Evolutionary conservation across 2,113 vertebrate genomes (phyloP).

Genomic region (Sylvilagus bachmani): DNA sequence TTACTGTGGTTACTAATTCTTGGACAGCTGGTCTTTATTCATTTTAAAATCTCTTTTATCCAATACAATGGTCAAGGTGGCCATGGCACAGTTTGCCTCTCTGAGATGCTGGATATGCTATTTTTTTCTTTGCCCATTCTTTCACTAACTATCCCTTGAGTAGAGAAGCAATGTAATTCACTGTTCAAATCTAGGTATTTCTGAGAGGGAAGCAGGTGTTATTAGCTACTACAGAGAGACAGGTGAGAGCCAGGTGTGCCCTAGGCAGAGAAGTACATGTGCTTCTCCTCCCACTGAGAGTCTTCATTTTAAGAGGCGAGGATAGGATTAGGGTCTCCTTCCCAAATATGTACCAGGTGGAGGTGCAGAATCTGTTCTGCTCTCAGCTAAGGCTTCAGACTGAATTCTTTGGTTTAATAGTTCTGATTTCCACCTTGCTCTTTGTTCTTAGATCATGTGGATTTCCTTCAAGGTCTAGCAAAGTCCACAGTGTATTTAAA

Average conservation of each 20-base stretch:
- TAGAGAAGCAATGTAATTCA: neutral
- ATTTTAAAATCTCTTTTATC: conserved; percentile 2
- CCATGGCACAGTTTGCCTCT: neutral
- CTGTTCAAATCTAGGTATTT: neutral
- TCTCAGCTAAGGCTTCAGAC: neutral
- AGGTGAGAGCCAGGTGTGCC: neutral
- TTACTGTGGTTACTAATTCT: neutral
- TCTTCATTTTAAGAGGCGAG: neutral
- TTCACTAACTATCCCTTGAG: neutral
- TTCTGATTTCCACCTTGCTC: neutral
- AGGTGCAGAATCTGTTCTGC: too few species aligned
- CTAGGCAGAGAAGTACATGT: rapidly evolving
- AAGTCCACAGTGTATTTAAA: neutral
- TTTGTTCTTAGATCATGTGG: neutral
- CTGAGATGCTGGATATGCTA: neutral
- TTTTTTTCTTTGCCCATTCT: neutral
- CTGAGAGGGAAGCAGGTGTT: neutral
- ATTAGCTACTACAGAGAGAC: neutral
- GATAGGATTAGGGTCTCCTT: neutral
- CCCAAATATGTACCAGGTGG: neutral
- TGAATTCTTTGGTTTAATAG: neutral
- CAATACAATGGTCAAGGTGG: neutral
- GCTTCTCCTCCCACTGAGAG: neutral
- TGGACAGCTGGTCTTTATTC: neutral
- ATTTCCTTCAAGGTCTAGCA: neutral